Percentiles rank a stretch among this genome's conserved stretches.
These are phyloP conservation scores for Artibeus lituratus DNA, from an alignment of 2,797 vertebrate species.

Conservation along the genomic window DNA sequence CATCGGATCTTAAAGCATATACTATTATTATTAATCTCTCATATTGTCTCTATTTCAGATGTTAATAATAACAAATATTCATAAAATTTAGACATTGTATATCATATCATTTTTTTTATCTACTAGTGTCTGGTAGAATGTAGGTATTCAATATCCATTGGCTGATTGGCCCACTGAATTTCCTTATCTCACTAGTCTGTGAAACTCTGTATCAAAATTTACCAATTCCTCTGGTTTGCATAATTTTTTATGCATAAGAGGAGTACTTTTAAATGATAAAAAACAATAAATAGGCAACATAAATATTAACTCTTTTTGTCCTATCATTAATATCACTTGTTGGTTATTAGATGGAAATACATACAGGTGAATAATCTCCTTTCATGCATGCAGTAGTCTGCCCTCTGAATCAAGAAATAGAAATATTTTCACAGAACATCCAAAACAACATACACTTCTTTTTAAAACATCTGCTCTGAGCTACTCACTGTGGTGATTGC, in stretches of 20 bases:
- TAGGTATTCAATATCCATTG: not conserved
- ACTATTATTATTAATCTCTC: not conserved
- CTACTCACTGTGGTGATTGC: not conserved
- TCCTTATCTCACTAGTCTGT: not conserved
- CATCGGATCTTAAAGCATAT: not conserved
- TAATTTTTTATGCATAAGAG: not conserved
- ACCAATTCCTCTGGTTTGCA: not conserved
- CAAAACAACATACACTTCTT: not conserved
- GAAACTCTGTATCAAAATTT: not conserved
- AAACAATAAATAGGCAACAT: not conserved
- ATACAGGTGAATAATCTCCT: not conserved
- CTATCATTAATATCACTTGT: not conserved
- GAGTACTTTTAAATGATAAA: not conserved
- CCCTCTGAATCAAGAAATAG: not conserved
- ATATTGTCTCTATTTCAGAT: not conserved
- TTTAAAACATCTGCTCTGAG: not conserved
- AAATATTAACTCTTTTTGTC: not conserved
- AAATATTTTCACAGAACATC: not conserved
- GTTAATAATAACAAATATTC: not conserved
- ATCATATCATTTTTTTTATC: not conserved
- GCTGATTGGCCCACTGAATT: not conserved
- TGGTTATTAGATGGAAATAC: not conserved
- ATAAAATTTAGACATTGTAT: not conserved
- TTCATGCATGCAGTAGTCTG: not conserved
- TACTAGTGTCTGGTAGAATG: not conserved